Evolutionary conservation across 2,888 invertebrate species (phyloP), one percentile per base, ranked within the genome.

Genomic region (Luperina nickerlii): DNA sequence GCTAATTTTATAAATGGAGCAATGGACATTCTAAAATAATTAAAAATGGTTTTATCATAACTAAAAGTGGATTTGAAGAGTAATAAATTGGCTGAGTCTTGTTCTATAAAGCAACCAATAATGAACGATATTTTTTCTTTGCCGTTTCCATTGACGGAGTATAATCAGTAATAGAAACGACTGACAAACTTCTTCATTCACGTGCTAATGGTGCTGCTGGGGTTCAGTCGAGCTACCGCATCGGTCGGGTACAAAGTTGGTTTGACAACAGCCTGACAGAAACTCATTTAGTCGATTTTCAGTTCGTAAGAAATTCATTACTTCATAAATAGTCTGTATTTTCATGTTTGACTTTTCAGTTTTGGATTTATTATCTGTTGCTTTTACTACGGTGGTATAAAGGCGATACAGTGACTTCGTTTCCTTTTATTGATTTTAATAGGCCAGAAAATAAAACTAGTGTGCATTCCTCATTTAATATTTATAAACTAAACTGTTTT

Each of bases 341-440:
- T 81, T 68, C 27, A 24, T 51, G 11, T 65, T 69, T 79, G 79
- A 68, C 80, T 84, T 84, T 73, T 79, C 63, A 18, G n/a, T 24
- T 81, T 67, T 67, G 13, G 32, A 45, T 79, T 65, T 75, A 48
- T 81, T 83, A 77, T 88, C 87, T 88, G 83, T 86, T 77, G 76
- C 67, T 79, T 71, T 45, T 74, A n/a, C 88, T 79, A 84, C 79
- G 51, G 77, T 67, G 57, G 62, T 63, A 57, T 62, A 66, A 85
- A 84, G 57, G 68, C 62, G 57, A 83, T 57, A 32, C 54, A 65
- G 82, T 82, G 85, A 73, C 85, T 70, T 90, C 81, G 88, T 90
- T 90, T 90, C 90, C 87, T 90, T 91, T 90, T 93, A 93, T 93
- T 93, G 93, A 93, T 93, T 93, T 92, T 92, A 86, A 78, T 86